These are phyloP conservation scores for Trissoscelio sp. DNA, from an alignment of 2,888 invertebrate genomes.

Conservation along the genomic window DNA sequence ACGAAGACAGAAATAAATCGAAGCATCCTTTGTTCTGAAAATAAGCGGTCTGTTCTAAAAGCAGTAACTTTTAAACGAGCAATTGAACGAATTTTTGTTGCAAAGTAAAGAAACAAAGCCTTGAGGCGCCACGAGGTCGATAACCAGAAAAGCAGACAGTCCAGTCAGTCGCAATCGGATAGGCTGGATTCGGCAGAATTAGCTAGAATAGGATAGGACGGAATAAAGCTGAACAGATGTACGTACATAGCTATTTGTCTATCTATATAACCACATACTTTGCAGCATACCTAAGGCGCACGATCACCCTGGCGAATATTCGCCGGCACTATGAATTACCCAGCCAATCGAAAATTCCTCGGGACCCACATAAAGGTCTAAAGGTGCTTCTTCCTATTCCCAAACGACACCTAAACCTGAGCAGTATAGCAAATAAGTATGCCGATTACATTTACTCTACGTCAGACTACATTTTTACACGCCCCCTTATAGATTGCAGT, in stretches of 20 bases:
- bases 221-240: constrained; percentile 26
- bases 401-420: constrained; percentile 40
- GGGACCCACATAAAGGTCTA: constrained; percentile 27
- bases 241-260: constrained; percentile 18
- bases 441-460: constrained; percentile 16
- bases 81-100: constrained; percentile 50
- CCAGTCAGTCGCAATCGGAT: constrained; percentile 40
- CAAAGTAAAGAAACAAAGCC: constrained; percentile 49
- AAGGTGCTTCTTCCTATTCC: constrained; percentile 28
- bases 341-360: constrained; percentile 53
- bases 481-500: constrained; percentile 12
- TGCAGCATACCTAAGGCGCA: constrained; percentile 40
- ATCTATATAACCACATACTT: constrained; percentile 33
- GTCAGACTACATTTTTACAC: constrained; percentile 12
- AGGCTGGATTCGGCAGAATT: constrained; percentile 22
- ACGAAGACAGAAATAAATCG: no score
- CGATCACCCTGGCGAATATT: constrained; percentile 41
- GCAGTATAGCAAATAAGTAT: constrained; percentile 38
- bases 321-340: constrained; percentile 47
- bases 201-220: constrained; percentile 22
- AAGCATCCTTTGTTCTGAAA: constrained; percentile 5
- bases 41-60: constrained; percentile 27
- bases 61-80: constrained; percentile 45
- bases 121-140: constrained; percentile 46
- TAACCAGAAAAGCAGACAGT: constrained; percentile 25